These are phyloP conservation scores for Spodoptera frugiperda DNA, from an alignment of 1,140 invertebrate genomes.

Conservation along the genomic window DNA sequence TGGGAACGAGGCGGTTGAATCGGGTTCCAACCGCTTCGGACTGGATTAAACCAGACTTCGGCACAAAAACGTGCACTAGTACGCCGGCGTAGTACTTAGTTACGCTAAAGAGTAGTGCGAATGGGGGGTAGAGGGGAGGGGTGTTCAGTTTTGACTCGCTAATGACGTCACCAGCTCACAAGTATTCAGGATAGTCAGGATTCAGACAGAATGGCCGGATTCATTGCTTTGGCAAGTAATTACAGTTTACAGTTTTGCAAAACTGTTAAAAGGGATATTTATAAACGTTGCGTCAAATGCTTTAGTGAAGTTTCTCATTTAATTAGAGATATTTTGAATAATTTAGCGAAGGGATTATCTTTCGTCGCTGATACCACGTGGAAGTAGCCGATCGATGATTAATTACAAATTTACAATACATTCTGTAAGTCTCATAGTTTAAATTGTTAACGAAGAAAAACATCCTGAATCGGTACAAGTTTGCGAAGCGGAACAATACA, in stretches of 20 bases:
- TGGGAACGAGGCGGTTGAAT: conserved; percentile 9
- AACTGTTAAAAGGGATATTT: conserved; percentile 31
- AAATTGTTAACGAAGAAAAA: not conserved
- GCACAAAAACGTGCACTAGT: conserved; percentile 37
- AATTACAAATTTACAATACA: no score
- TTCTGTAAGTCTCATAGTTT: not conserved
- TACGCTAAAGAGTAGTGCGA: conserved; percentile 12
- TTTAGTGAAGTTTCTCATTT: not conserved
- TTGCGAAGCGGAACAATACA: not conserved
- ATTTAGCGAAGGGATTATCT: not conserved
- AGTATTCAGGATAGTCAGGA: conserved; percentile 38
- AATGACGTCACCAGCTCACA: conserved; percentile 43
- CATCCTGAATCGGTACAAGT: not conserved
- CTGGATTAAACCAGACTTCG: conserved; percentile 33
- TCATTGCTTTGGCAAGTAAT: conserved; percentile 40
- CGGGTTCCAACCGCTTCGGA: conserved; percentile 34
- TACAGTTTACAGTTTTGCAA: conserved; percentile 31
- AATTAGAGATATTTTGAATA: not conserved
- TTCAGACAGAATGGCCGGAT: conserved; percentile 33
- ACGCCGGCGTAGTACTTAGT: conserved; percentile 22
- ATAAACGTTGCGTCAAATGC: not conserved
- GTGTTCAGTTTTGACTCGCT: conserved; percentile 39
- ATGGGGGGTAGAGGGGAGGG: not conserved
- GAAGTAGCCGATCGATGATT: not conserved
- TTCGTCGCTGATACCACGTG: no score